These are phyloP conservation scores for Pseudonaja textilis DNA, from an alignment of 2,113 vertebrate genomes.

Conservation along the genomic window DNA sequence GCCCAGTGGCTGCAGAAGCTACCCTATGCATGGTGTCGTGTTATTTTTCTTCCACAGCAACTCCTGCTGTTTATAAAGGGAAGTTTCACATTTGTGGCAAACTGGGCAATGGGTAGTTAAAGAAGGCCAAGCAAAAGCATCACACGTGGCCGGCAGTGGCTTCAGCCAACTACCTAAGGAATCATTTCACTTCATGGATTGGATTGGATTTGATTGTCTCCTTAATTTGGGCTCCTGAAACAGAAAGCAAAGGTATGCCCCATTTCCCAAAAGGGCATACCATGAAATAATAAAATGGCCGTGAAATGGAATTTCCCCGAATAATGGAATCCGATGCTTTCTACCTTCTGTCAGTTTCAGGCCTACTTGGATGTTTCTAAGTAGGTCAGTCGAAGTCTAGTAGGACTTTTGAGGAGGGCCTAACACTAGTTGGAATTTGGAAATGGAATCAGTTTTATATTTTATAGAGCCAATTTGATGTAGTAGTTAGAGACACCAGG, in stretches of 20 bases:
- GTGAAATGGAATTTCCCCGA: background rate
- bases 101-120: background rate
- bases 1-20: background rate
- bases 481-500: background rate
- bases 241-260: background rate
- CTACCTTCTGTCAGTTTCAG: background rate
- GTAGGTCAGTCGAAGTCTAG: background rate
- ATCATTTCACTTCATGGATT: background rate
- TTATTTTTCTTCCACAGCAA: background rate
- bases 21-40: background rate
- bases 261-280: background rate
- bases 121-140: background rate
- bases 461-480: background rate
- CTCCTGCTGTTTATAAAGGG: background rate
- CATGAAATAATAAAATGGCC: background rate
- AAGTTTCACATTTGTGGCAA: background rate
- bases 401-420: background rate
- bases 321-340: background rate
- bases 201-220: background rate
- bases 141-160: background rate
- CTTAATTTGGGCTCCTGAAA: background rate
- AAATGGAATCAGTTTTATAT: background rate
- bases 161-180: background rate
- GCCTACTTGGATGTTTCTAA: background rate
- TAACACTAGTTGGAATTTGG: background rate